Evolutionary conservation across 1,140 invertebrate genomes (phyloP).

Genomic region (Ridgeia piscesae): DNA sequence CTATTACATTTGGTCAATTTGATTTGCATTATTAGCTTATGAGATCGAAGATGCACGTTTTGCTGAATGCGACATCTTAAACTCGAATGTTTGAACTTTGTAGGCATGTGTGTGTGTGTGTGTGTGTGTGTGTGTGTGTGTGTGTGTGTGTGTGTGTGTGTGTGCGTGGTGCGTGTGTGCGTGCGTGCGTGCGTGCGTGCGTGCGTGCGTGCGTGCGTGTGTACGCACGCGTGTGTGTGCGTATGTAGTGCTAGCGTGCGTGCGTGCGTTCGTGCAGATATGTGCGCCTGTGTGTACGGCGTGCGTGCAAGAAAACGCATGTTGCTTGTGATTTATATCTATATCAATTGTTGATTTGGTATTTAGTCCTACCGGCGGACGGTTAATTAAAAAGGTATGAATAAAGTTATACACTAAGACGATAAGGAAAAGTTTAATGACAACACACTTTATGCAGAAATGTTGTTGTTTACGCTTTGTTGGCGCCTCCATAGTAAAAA

Average conservation of each 20-base stretch:
- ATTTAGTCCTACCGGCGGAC: background rate
- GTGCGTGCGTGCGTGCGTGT: no score
- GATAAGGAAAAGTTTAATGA: background rate
- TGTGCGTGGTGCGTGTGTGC: constrained; percentile 13
- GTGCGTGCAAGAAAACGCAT: no score
- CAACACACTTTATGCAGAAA: background rate
- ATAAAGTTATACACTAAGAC: background rate
- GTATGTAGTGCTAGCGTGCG: constrained; percentile 7
- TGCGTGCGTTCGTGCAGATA: constrained; percentile 17
- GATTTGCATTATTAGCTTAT: no score
- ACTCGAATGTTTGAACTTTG: no score
- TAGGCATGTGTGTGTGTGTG: no score
- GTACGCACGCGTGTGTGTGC: constrained; percentile 1
- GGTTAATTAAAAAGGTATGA: background rate
- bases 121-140: no score
- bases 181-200: constrained; percentile 18
- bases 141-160: background rate
- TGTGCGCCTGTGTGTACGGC: background rate
- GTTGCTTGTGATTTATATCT: no score
- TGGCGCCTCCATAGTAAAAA: background rate
- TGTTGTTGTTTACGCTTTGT: background rate
- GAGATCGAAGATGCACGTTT: no score
- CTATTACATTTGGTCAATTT: no score
- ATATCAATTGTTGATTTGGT: no score
- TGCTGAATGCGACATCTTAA: no score